Evolutionary conservation across 2,113 vertebrate species (phyloP), one percentile per base, ranked within the genome.

Genomic region (Neolamprologus tretocephalus): DNA sequence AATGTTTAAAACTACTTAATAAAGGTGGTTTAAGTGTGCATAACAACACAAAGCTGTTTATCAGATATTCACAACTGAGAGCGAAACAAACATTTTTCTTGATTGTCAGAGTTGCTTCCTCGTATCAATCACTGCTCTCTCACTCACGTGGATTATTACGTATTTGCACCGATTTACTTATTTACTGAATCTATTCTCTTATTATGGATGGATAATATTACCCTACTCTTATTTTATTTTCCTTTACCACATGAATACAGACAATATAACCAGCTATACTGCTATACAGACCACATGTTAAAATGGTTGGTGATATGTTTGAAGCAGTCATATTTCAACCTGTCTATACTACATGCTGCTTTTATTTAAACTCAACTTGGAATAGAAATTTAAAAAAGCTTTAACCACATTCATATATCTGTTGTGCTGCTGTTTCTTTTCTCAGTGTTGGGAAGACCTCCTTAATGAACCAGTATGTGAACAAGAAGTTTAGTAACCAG

Each of bases 391-490:
- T 4, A 13, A 33, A 31, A 78, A 49, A 78, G 5, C 10, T 78
- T 33, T 54, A 31, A 8, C 26, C 35, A 10, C 16, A 33, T 63
- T 8, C 5, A 47, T 47, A 23, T 33, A 37, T 71, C 55, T 58
- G 35, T 85, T 66, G 45, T 82, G 3, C 7, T 83, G 8, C n/a
- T 82, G 7, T 89, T 28, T 82, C 87, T 19, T 81, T 4, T 51
- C 19, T 88, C 94, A 99, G 99, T 68, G 98, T 99, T 68, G 99
- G 99, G 35, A 99, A 99, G 95, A 99, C 99, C 78, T 99, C 99
- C 0, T 97, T 99, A 26, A 99, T 99, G 99, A 99, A 99, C 96
- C 99, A 99, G 95, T 99, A 99, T 94, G 99, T 99, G 94, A 99
- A 99, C 94, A 75, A 75, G 71, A 75, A 49, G 71, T 75, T 75